Evolutionary conservation across 2,888 invertebrate species (phyloP), one percentile per base, ranked within the genome.

Genomic region (Lithophane leautieri): DNA sequence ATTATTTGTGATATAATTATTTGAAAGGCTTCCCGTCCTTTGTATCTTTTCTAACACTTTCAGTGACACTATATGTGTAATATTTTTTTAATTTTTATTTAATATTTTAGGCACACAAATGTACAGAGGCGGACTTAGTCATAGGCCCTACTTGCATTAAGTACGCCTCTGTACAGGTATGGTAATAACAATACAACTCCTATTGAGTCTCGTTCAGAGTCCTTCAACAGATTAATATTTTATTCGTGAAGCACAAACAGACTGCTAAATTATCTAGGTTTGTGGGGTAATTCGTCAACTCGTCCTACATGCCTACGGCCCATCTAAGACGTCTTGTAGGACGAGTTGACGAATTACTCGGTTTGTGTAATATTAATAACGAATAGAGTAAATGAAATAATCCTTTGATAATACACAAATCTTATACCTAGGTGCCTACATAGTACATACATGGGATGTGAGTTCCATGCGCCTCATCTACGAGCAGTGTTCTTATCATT

Each of bases 401-500:
- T 54, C 1, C 7, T 70, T 42, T 28, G 12, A 6, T 61, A 73
- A 19, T 7, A 22, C 28, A 70, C 11, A 54, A 22, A 42, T 54
- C 6, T 3, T 16, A 25, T 42, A 25, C 25, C 16, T 54, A 52
- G 9, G 4, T 19, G 8, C 25, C n/a, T 54, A 6, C 3, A 3
- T 28, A 28, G n/a, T 0, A 2, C 14, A 28, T 9, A 25, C 19
- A 16, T n/a, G n/a, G 16, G 8, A 22, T 60, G 3, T 34, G 8
- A 3, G 25, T 52, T 52, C 28, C 4, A 22, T 44, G 19, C 44
- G n/a, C 7, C 9, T 44, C 16, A 58, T 61, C 6, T 67, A 60
- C 28, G 52, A 52, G 0, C 14, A 25, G 16, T 69, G 62, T 65
- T 60, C 25, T 34, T 71, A 77, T 82, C 62, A 52, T 63, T 67